Evolutionary conservation across 92 coral and sea anemone genomes (phyloP), one percentile per base, ranked within the genome.

Genomic region (Zoanthus solanderi): DNA sequence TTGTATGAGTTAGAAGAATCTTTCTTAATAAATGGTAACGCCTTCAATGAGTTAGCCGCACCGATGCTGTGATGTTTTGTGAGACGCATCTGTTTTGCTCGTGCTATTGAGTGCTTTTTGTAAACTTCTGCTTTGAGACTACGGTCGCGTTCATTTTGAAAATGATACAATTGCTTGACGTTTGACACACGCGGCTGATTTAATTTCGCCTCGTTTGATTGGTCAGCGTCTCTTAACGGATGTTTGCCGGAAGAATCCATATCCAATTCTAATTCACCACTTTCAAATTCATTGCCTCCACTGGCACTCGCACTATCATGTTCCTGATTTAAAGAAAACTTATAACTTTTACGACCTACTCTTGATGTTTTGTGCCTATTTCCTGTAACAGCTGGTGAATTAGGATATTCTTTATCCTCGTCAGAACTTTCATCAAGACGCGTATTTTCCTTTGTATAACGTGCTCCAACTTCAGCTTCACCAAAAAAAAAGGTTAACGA

Each of bases 71-170:
- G 61, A 13, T 47, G 15, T 23, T 13, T 30, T 13, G 32, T 32
- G 9, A 11, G n/a, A 11, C 11, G 61, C 60, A 65, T 37, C 9
- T 81, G 46, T 7, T 47, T 6, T 34, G 75, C 60, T 16, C 12
- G 61, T 47, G 75, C 65, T 81, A 81, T 81, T 29, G 85, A 81
- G 16, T 81, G 75, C 46, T 81, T 81, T 52, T 81, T 81, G 75
- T 23, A 81, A 15, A 81, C 57, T 23, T 71, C 54, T 15, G 30
- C 45, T 2, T 50, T 42, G 16, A 14, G 60, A 29, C 47, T 65
- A 30, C 17, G 75, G 16, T 18, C 75, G 58, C 46, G 57, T 42
- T 17, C 18, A n/a, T 79, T 44, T 28, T 37, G 56, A 7, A 50
- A 32, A 79, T 32, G n/a, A 5, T 60, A 29, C 44, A 53, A 23